These are phyloP conservation scores for Xiphorhynchus erythropygius DNA, from an alignment of 2,797 vertebrate genomes.

Conservation along the genomic window DNA sequence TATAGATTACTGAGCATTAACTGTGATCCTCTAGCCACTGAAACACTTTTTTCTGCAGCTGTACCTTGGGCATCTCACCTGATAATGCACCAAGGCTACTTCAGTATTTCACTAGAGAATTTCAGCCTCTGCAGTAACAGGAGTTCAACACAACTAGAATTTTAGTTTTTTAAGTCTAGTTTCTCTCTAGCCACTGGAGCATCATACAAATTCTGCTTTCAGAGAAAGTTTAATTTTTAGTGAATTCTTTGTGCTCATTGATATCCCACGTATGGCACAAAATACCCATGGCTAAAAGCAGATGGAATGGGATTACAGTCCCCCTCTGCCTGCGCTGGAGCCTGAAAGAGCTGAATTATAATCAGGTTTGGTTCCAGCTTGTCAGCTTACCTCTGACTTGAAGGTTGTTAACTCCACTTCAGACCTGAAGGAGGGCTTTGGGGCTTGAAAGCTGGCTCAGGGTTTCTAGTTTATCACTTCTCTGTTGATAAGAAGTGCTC, in stretches of 20 bases:
- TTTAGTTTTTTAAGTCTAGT: background rate
- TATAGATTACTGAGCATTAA: constrained; percentile 63
- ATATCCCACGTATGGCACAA: background rate
- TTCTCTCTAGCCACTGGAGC: background rate
- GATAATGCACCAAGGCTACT: background rate
- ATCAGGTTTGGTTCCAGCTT: constrained; percentile 11
- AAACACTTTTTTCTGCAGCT: constrained; percentile 50
- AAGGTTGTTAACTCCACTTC: background rate
- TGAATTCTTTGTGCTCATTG: background rate
- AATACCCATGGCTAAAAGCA: background rate
- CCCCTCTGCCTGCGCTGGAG: background rate
- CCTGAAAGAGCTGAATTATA: background rate
- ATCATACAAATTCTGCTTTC: background rate
- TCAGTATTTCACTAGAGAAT: background rate
- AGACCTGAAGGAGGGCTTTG: background rate
- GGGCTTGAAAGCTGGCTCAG: background rate
- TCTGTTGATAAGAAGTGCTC: background rate
- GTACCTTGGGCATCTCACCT: constrained; percentile 35
- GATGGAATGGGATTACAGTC: background rate
- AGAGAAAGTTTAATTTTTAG: background rate
- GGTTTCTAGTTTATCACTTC: background rate
- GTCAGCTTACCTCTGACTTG: background rate
- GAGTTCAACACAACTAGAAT: background rate
- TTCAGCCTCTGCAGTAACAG: background rate
- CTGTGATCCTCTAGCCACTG: constrained; percentile 30